Base-by-base conservation (phyloP, 2,888 invertebrate genomes). In the Orchestes rusci region DNA sequence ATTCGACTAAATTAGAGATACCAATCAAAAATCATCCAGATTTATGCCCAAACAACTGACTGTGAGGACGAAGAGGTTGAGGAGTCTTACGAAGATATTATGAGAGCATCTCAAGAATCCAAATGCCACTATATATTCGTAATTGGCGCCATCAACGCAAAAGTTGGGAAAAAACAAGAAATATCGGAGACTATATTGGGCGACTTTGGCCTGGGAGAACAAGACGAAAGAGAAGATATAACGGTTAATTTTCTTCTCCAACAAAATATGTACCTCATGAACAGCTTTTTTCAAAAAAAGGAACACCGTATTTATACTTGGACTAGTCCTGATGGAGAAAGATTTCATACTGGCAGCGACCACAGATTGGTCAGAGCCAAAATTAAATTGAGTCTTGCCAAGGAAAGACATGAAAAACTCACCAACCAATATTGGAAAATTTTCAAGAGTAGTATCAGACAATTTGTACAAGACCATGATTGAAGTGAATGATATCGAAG, bases 171-270 rank as follows among this genome's bases (percentile, higher is more conserved):
- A n/a, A 27, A 27, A 27, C 27, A 27, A 27, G 27, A 27, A 27
- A 27, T 27, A 2, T 27, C 27, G 27, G 27, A 27, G 27, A 27
- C 27, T 27, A 27, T 27, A 27, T 27, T 27, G 27, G 27, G 27
- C 27, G n/a, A 27, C 27, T 27, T 27, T 27, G 2, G n/a, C 27
- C 27, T 27, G n/a, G 27, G 2, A 27, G 27, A 27, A 2, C 27
- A n/a, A 2, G n/a, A 27, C 27, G 27, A 27, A 27, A 2, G n/a
- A 2, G 2, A n/a, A 23, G 27, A 23, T 23, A 8, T 23, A 8
- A n/a, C n/a, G 27, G n/a, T 27, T 2, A 27, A 27, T 27, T 27
- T 27, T 27, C 27, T 27, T 27, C 2, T 2, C 27, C 27, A 27
- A 27, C 27, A 27, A 27, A 27, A 27, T 27, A 2, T 27, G 27